Percentiles rank a stretch among this genome's conserved stretches.
phyloP scores from a whole-genome alignment of 2,797 vertebrate species.

The Avahi laniger region DNA sequence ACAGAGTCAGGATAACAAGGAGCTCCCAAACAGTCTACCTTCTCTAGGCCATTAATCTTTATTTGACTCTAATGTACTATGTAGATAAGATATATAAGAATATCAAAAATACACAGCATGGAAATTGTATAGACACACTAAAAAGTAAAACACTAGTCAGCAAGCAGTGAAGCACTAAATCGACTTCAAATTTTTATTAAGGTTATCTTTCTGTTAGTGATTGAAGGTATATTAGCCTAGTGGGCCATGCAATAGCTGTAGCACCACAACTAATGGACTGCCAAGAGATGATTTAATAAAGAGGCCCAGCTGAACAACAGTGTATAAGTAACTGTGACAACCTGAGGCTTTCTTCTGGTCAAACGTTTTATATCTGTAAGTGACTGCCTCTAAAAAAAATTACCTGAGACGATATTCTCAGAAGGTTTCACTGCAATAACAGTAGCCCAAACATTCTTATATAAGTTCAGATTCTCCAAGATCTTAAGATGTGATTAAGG shows the following conservation, averaged over 20 bases:
- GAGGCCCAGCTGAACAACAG: constrained; percentile 71
- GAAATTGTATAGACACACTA: constrained; percentile 30
- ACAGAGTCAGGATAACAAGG: neutral
- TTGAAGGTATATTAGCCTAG: constrained; percentile 72
- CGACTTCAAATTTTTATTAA: constrained; percentile 62
- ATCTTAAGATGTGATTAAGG: constrained; percentile 82
- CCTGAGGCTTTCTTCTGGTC: constrained; percentile 77
- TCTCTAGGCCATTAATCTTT: constrained; percentile 31
- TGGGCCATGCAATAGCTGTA: constrained; percentile 55
- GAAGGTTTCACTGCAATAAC: constrained; percentile 83
- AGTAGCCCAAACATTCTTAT: constrained; percentile 79
- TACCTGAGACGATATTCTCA: constrained; percentile 80
- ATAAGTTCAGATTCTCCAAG: constrained; percentile 83
- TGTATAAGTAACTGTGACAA: constrained; percentile 79
- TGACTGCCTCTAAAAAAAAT: constrained; percentile 74
- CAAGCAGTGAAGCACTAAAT: constrained; percentile 64
- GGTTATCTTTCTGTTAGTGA: constrained; percentile 67
- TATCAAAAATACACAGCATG: constrained; percentile 7
- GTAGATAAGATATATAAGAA: constrained; percentile 3
- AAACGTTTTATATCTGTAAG: constrained; percentile 83
- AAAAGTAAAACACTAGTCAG: constrained; percentile 60
- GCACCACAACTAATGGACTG: constrained; percentile 74
- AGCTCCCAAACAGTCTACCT: neutral
- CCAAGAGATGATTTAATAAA: constrained; percentile 83
- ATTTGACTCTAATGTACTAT: constrained; percentile 22